Base-by-base conservation (phyloP, 2,113 vertebrate genomes). In the Anhinga rufa region DNA sequence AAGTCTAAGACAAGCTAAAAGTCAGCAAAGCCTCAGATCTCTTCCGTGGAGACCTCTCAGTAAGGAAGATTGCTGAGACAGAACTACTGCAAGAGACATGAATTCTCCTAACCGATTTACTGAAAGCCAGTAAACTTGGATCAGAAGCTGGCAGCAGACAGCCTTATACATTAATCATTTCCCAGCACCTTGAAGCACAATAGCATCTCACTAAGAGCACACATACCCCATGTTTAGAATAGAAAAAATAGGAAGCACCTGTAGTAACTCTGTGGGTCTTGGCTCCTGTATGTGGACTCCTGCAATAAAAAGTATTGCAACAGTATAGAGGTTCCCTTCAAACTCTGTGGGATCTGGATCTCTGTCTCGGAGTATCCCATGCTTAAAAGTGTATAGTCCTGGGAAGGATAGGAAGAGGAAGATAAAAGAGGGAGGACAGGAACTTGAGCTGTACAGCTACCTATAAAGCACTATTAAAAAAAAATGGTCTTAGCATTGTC, bases 211-310 rank as follows among this genome's bases (percentile, higher is more conserved):
- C 54, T 65, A 79, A 64, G 22, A 96, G 36, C 61, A 72, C 32
- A 65, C 21, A 36, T 72, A 69, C 31, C 68, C 6, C 3, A 51
- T 55, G 26, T 64, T 71, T 61, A 52, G 44, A 82, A 46, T 10
- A 84, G 34, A n/a, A 95, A 88, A 94, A 88, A 82, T 77, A 66
- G 54, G 85, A 93, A 97, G 89, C 49, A 97, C 57, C 86, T 92
- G 72, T 51, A 29, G 13, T 54, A 91, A 57, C 28, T 92, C 54
- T 58, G 13, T 54, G 46, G 81, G 29, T 14, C 46, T 86, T 89
- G 86, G 16, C 57, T 82, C 26, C 64, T 79, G 31, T 14, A 36
- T 49, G 31, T 69, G 36, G 46, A 32, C 44, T 82, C 57, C 48
- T 86, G 20, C 51, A 89, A 46, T 17, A 61, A 70, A 89, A 87